Conservation (phyloP, 2,888 invertebrate genomes). For the Plusia festucae region DNA sequence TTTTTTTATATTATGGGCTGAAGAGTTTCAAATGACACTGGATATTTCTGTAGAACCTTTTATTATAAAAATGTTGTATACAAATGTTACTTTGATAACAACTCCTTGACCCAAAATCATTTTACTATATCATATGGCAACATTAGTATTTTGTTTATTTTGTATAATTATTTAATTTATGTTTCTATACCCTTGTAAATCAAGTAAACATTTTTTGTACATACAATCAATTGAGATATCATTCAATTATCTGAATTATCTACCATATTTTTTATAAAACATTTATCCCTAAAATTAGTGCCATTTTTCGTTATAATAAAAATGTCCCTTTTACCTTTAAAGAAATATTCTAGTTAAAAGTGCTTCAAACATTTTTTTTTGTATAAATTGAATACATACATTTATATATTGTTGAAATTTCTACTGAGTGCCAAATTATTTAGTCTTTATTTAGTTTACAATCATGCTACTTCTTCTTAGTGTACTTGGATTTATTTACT, state of each 20-base stretch:
- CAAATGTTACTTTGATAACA: background rate
- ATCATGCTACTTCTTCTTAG: conserved; percentile 29
- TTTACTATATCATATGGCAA: background rate
- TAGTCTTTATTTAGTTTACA: conserved; percentile 33
- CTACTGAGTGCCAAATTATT: conserved; percentile 64
- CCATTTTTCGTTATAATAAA: conserved; percentile 34
- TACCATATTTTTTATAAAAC: conserved; percentile 6
- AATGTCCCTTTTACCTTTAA: background rate
- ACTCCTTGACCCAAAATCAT: background rate
- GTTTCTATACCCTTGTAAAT: background rate
- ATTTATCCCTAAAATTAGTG: conserved; percentile 36
- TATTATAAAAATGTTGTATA: no score
- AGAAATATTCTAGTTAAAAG: background rate
- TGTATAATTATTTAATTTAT: background rate
- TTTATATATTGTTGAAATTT: conserved; percentile 38
- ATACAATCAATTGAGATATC: background rate
- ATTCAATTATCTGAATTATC: background rate
- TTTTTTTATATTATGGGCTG: no score
- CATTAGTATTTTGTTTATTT: background rate
- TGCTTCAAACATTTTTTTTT: conserved; percentile 5
- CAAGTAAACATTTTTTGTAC: conserved; percentile 1
- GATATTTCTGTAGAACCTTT: no score
- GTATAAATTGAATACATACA: conserved; percentile 17
- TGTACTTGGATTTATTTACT: conserved; percentile 29
- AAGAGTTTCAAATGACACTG: no score